phyloP scores from a whole-genome alignment of 2,113 vertebrate species.

The Parotia lawesii region DNA sequence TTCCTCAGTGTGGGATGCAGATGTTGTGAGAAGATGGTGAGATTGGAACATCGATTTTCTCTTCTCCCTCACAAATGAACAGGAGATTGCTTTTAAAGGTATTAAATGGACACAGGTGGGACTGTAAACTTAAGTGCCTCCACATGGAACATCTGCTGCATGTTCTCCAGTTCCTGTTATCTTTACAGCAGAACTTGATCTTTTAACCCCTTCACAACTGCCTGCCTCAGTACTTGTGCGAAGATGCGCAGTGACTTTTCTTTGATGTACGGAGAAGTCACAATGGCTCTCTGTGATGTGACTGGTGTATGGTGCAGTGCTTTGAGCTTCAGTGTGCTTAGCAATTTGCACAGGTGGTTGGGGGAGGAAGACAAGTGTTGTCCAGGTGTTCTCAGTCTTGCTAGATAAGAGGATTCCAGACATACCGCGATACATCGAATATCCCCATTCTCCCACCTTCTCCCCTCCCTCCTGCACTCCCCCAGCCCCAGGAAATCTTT shows the following conservation, averaged over 20 bases:
- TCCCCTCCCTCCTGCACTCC: not conserved
- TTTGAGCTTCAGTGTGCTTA: constrained; percentile 6
- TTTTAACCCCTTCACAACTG: constrained; percentile 58
- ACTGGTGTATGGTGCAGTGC: not conserved
- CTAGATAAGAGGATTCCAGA: constrained; percentile 58
- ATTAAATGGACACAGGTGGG: constrained; percentile 67
- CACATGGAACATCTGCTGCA: constrained; percentile 65
- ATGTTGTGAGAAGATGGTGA: not conserved
- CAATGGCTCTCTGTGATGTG: constrained; percentile 52
- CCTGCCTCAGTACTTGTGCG: not conserved
- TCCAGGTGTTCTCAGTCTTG: constrained; percentile 33
- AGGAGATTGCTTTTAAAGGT: constrained; percentile 64
- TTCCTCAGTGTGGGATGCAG: not conserved
- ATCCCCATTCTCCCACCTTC: not conserved
- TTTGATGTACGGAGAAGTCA: constrained; percentile 45
- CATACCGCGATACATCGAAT: not conserved
- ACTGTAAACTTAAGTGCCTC: constrained; percentile 66
- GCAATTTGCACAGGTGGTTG: constrained; percentile 47
- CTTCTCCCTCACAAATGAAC: constrained; percentile 16
- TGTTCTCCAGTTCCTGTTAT: constrained; percentile 61
- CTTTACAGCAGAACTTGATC: constrained; percentile 63
- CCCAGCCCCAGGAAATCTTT: not conserved
- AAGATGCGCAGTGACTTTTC: constrained; percentile 1
- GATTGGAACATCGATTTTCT: not conserved
- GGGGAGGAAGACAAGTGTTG: constrained; percentile 51